phyloP scores from a whole-genome alignment of 1,140 invertebrate species.

The Macrocentrus cingulum region DNA sequence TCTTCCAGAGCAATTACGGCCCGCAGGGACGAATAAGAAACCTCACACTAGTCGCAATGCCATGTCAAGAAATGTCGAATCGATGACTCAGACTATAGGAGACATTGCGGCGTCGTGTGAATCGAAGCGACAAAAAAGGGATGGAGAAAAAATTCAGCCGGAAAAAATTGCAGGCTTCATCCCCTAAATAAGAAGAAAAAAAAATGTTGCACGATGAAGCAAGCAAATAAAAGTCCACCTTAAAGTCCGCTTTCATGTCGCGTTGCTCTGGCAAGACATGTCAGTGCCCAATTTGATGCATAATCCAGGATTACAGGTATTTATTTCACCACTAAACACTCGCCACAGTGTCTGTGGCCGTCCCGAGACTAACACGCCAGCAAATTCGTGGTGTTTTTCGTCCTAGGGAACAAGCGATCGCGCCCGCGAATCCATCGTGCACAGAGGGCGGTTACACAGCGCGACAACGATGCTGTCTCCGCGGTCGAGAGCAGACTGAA shows the following conservation, averaged over 20 bases:
- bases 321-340: no score
- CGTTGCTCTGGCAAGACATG: constrained; percentile 32
- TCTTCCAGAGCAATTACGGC: no score
- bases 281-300: constrained; percentile 10
- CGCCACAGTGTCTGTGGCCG: no score
- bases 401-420: no score
- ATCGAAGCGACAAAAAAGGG: not conserved
- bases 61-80: constrained; percentile 4
- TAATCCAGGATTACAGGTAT: not conserved
- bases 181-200: not conserved
- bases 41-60: no score
- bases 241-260: constrained; percentile 38
- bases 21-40: no score
- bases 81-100: not conserved
- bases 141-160: not conserved
- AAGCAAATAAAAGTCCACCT: constrained; percentile 31
- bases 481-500: constrained; percentile 43
- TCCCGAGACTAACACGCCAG: no score
- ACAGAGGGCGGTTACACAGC: not conserved
- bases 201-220: not conserved
- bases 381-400: no score
- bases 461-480: constrained; percentile 15
- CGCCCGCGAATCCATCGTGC: no score
- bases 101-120: not conserved
- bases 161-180: not conserved